Base-by-base conservation (phyloP, 2,797 vertebrate genomes). In the Kryptolebias ocellatus region DNA sequence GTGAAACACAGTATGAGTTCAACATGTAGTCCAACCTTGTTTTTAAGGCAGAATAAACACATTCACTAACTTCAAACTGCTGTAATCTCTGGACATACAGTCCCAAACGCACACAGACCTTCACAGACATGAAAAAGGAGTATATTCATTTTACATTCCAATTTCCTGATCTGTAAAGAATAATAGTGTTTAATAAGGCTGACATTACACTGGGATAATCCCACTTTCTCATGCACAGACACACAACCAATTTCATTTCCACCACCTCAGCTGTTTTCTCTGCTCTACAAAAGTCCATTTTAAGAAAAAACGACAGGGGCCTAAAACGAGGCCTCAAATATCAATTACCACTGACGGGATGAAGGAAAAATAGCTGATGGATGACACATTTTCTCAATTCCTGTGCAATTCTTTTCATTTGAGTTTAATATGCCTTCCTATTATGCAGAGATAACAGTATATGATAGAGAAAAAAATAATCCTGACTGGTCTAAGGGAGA, bases 181-280 rank as follows among this genome's bases (percentile, higher is more conserved):
- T 91, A 91, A 90, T 87, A 88, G 86, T 91, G 88, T 89, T 92
- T 92, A 92, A 92, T 93, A 92, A 92, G 89, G 81, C 87, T 86
- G 89, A 86, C 90, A 92, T 93, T 92, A 93, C 81, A 74, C 74
- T 63, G 69, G 80, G 88, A 91, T 92, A 92, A 94, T 92, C 89
- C 84, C 76, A 66, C 84, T 89, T 86, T 88, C 88, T 91, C 81
- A 92, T 91, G 92, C 90, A 91, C 83, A 75, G 82, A 90, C 90
- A 92, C 90, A 92, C 88, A 92, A 82, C 87, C 90, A 92, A 93
- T 93, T 92, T 86, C 89, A 85, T 92, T 92, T 92, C 82, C 73
- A 87, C 83, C 68, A 83, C 82, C 85, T 92, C 91, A 92, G 91
- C 90, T 91, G 73, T 90, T 90, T 91, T 84, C 75, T 78, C 70